Evolutionary conservation across 1,140 invertebrate species (phyloP).

Genomic region (Leptinotarsa texana): DNA sequence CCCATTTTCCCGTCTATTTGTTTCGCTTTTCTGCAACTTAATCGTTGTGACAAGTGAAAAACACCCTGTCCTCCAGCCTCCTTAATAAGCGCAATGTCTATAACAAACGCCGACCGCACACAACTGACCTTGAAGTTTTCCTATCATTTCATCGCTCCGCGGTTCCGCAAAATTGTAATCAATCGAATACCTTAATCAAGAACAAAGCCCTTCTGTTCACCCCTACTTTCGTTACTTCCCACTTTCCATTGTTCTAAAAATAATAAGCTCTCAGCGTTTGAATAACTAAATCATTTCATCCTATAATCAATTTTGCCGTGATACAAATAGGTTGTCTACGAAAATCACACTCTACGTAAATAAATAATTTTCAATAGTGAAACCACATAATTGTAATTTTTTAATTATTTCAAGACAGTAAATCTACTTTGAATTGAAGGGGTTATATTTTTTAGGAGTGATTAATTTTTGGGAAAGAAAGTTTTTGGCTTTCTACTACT

Average conservation of each 20-base stretch:
- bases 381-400: no score
- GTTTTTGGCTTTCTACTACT: no score
- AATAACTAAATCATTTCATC: no score
- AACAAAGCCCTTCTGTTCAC: constrained; percentile 10
- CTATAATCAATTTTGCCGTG: no score
- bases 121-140: background rate
- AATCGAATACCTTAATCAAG: background rate
- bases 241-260: constrained; percentile 9
- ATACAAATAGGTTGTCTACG: no score
- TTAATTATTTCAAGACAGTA: no score
- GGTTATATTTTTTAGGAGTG: no score
- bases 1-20: background rate
- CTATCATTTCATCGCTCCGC: background rate
- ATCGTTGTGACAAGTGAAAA: background rate
- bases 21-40: constrained; percentile 4
- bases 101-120: background rate
- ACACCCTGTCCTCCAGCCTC: background rate
- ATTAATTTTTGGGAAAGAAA: no score
- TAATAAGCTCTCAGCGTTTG: no score
- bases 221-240: background rate
- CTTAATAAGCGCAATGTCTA: background rate
- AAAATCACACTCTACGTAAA: no score
- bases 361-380: no score
- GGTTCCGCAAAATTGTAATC: background rate
- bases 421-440: no score